Percentiles rank a stretch among this genome's conserved stretches.
Conservation (phyloP, 2,113 vertebrate genomes). For the Leuciscus idus region DNA sequence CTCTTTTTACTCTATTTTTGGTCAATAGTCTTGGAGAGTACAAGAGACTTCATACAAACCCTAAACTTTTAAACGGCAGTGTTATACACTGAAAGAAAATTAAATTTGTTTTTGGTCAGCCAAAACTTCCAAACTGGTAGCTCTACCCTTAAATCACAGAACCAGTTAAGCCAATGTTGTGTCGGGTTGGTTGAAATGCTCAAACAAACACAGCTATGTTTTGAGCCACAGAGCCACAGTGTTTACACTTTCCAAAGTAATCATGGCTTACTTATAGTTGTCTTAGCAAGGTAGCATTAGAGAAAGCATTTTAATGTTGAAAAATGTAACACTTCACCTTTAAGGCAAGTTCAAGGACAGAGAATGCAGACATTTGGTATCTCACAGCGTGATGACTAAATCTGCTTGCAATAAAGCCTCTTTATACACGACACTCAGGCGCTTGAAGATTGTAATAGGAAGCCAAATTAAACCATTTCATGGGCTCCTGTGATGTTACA, state of each 20-base stretch:
- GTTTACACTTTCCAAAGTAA: neutral
- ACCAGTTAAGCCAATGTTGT: neutral
- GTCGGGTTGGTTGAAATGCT: neutral
- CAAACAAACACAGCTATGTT: neutral
- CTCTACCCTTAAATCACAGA: neutral
- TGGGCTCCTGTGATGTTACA: slow-evolving; percentile 30
- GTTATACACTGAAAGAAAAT: neutral
- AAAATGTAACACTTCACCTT: neutral
- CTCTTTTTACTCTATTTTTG: too few relatives aligned
- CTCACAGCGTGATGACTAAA: slow-evolving; percentile 36
- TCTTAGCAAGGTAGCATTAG: neutral
- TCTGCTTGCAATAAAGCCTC: slow-evolving; percentile 50
- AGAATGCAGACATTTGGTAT: slow-evolving; percentile 12
- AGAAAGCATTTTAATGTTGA: neutral
- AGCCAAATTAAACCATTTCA: slow-evolving; percentile 36
- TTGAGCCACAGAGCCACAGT: neutral
- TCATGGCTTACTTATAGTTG: neutral
- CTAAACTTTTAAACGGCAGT: too few relatives aligned
- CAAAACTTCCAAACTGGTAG: too few relatives aligned
- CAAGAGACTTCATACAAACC: too few relatives aligned
- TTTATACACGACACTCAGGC: slow-evolving; percentile 39
- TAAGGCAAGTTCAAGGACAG: neutral
- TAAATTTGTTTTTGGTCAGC: neutral
- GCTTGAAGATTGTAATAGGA: slow-evolving; percentile 37
- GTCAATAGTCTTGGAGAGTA: too few relatives aligned